Percentiles rank a stretch among this genome's conserved stretches.
Evolutionary conservation across 2,888 invertebrate genomes (phyloP).

Genomic region (Drosophila nr. medialis): DNA sequence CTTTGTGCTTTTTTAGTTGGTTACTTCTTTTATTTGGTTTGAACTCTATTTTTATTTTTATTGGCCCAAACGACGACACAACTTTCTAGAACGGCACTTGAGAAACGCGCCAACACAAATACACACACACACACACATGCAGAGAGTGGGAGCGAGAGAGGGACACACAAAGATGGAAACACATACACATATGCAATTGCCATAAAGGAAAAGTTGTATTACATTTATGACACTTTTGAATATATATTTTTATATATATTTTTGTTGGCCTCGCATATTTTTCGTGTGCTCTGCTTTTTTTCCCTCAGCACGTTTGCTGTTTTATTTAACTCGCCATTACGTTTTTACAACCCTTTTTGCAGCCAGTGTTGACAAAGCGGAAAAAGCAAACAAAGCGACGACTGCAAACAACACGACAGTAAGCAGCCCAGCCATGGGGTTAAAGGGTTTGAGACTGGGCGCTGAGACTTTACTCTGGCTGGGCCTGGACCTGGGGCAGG

Average conservation of each 20-base stretch:
- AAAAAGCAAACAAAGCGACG: conserved; percentile 74
- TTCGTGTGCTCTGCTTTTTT: conserved; percentile 36
- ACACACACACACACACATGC: conserved; percentile 14
- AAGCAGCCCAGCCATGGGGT: conserved; percentile 7
- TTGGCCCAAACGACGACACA: conserved; percentile 62
- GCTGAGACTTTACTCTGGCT: background rate
- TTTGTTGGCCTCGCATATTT: conserved; percentile 65
- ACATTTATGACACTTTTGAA: conserved; percentile 79
- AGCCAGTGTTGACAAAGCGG: conserved; percentile 73
- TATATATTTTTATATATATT: conserved; percentile 54
- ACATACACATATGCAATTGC: conserved; percentile 29
- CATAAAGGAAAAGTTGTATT: conserved; percentile 78
- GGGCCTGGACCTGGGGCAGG: background rate
- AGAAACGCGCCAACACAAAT: conserved; percentile 59
- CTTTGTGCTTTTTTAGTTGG: conserved; percentile 40
- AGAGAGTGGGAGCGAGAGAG: background rate
- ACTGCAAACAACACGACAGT: conserved; percentile 68
- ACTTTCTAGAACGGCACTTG: conserved; percentile 67
- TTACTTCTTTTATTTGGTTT: conserved; percentile 58
- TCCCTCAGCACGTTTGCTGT: conserved; percentile 69
- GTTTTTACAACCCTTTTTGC: conserved; percentile 77
- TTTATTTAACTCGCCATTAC: conserved; percentile 80
- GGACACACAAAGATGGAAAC: conserved; percentile 6
- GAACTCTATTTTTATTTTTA: conserved; percentile 75
- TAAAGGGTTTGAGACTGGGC: background rate